Evolutionary conservation across 2,113 vertebrate genomes (phyloP).

Genomic region (Chloropsis hardwickii): DNA sequence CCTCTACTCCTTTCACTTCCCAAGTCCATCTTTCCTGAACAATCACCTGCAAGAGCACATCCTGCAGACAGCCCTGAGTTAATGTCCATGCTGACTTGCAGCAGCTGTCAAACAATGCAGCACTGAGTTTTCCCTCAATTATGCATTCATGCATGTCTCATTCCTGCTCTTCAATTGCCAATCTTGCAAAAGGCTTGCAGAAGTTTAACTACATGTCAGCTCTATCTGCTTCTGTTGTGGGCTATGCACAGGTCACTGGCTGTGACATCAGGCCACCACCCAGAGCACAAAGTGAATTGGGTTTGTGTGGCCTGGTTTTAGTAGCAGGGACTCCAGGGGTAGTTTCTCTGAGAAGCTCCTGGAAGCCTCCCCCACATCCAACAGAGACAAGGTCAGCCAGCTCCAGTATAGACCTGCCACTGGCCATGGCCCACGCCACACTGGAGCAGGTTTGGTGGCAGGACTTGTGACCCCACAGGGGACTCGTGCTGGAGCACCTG

Average conservation of each 20-base stretch:
- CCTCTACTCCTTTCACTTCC: neutral
- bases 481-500: too few species aligned
- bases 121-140: neutral
- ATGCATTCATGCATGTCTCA: neutral
- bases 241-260: neutral
- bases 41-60: neutral
- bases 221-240: fast-evolving
- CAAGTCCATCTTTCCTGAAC: neutral
- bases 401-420: fast-evolving
- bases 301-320: neutral
- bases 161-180: neutral
- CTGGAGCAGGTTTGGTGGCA: neutral
- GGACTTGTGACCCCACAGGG: neutral
- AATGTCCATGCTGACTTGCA: neutral
- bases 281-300: neutral
- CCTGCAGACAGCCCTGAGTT: neutral
- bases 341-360: neutral
- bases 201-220: neutral
- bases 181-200: neutral
- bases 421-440: neutral
- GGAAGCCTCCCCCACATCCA: neutral
- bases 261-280: neutral
- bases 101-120: neutral
- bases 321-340: neutral
- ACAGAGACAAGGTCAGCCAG: neutral